Base-by-base conservation (phyloP, 1,140 invertebrate species). In the Chironomus striatipennis region DNA sequence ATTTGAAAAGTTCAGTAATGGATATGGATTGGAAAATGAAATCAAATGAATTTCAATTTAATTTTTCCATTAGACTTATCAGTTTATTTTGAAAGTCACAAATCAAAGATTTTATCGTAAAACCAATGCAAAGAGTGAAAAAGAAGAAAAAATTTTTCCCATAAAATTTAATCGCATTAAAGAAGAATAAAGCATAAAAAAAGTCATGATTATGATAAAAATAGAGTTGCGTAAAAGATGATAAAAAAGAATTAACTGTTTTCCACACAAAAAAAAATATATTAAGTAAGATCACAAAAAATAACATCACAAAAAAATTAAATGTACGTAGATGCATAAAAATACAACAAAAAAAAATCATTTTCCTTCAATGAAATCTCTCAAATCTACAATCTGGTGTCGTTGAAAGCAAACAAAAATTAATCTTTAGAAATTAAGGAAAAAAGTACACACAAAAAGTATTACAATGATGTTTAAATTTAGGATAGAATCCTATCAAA, bases 331-430 rank as follows among this genome's bases (percentile, higher is more conserved):
- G 65, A 70, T 70, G 65, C 65, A 70, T 20, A 18, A 67, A 67
- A 67, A 70, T 20, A 70, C 20, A 18, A 10, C 9, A 57, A 57
- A 57, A 12, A 12, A 57, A 57, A 57, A 57, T 9, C 17, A 70
- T 20, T 20, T 20, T 70, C 65, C 65, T 70, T 70, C 65, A 70
- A 70, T 70, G 65, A 70, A 70, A 70, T 70, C 65, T 70, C 65
- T 70, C 65, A 21, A 57, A 57, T n/a, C 12, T n/a, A 57, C n/a
- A 57, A 57, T 57, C 12, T 57, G n/a, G n/a, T 57, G 47, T 57
- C 12, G 47, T 57, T 57, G n/a, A 34, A 34, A 34, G 24, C 24
- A 34, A 34, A 34, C 24, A 34, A 34, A 34, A 15, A 57, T n/a
- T 57, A 57, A 57, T 57, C 47, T 57, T n/a, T 57, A 57, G 47